These are phyloP conservation scores for Riparia riparia DNA, from an alignment of 2,113 vertebrate species.

Conservation along the genomic window DNA sequence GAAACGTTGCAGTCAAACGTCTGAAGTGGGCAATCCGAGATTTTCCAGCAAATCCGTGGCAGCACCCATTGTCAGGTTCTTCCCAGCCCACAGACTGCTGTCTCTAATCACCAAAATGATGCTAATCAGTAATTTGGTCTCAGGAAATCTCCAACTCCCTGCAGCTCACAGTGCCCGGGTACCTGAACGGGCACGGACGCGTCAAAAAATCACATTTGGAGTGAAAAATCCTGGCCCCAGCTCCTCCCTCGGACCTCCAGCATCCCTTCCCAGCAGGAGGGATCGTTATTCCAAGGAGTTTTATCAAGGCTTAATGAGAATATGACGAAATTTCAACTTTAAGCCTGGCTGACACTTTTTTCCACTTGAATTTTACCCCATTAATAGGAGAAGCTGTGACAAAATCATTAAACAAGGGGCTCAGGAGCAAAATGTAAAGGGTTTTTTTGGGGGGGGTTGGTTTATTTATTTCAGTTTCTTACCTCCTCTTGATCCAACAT, in stretches of 20 bases:
- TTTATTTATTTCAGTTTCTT: neutral
- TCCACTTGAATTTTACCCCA: neutral
- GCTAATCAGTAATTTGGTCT: neutral
- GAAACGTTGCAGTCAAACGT: neutral
- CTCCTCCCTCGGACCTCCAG: neutral
- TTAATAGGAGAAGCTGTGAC: neutral
- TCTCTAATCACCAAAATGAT: neutral
- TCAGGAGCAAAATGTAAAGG: neutral
- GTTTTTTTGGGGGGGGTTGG: neutral
- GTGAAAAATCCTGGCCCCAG: neutral
- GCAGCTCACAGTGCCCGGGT: neutral
- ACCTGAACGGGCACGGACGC: neutral
- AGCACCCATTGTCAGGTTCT: neutral
- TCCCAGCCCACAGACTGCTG: neutral
- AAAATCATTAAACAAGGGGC: neutral
- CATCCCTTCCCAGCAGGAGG: neutral
- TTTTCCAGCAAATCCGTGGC: neutral
- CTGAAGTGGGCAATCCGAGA: neutral
- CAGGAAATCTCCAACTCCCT: neutral
- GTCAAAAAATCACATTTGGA: neutral
- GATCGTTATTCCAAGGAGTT: neutral
- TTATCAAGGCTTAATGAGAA: neutral
- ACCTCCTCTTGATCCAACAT: slow-evolving; percentile 97
- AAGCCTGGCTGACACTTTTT: neutral
- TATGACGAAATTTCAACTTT: neutral